A percentile compares a stretch with the other conserved stretches of the same genome.
Conservation (phyloP, 2,888 invertebrate genomes). For the Rapana venosa region DNA sequence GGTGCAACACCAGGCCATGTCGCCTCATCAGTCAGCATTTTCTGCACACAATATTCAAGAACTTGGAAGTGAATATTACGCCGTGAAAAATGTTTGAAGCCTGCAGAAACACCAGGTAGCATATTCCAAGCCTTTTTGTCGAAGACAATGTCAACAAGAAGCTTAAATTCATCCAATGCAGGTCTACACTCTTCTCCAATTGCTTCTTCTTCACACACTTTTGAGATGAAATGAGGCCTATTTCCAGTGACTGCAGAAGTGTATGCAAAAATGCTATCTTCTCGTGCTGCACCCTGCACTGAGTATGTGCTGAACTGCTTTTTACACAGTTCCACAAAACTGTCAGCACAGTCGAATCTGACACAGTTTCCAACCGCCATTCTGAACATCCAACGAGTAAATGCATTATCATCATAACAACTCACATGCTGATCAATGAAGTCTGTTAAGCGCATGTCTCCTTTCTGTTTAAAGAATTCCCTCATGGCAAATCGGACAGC, state of each 20-base stretch:
- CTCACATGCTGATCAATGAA: background rate
- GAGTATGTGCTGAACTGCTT: background rate
- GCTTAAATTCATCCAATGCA: background rate
- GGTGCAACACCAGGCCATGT: background rate
- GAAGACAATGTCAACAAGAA: background rate
- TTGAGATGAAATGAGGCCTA: background rate
- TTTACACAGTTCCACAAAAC: background rate
- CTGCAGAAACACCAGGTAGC: background rate
- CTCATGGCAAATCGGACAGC: background rate
- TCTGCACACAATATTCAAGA: background rate
- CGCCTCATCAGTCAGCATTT: background rate
- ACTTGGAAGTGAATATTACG: background rate
- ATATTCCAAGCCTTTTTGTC: background rate
- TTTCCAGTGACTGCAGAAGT: background rate
- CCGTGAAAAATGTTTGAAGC: too few species aligned
- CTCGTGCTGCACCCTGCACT: background rate
- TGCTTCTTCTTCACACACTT: background rate
- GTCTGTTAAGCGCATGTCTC: background rate
- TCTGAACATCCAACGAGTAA: background rate
- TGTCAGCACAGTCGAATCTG: background rate
- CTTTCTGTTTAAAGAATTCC: background rate
- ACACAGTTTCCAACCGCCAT: background rate
- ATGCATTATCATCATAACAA: background rate
- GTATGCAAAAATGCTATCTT: background rate
- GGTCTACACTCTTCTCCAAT: background rate